A percentile compares a stretch with the other conserved stretches of the same genome.
Evolutionary conservation across 2,113 vertebrate genomes (phyloP).

Genomic region (Sphyrna mokarran): DNA sequence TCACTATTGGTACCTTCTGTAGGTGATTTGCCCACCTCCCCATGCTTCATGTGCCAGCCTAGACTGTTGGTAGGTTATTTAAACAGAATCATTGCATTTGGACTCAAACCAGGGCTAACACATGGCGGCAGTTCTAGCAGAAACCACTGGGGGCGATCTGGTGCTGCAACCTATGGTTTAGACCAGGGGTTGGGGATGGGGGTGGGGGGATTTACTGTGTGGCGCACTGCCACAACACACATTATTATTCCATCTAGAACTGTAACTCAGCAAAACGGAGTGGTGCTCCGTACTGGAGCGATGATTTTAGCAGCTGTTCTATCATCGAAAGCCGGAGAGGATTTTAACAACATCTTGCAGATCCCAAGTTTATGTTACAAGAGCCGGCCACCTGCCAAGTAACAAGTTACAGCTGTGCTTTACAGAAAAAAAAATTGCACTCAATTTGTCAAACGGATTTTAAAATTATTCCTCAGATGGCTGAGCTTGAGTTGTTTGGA

Average conservation of each 20-base stretch:
- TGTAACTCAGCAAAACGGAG: background rate
- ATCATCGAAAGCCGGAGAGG: background rate
- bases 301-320: constrained; percentile 4
- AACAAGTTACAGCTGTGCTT: constrained; percentile 31
- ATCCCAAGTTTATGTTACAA: constrained; percentile 13
- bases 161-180: background rate
- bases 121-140: background rate
- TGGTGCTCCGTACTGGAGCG: background rate
- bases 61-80: background rate
- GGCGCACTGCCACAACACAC: background rate
- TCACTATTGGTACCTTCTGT: background rate
- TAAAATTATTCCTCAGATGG: constrained; percentile 3
- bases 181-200: background rate
- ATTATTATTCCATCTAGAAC: background rate
- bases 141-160: background rate
- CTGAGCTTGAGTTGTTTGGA: background rate
- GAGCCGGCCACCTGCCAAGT: background rate
- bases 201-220: background rate
- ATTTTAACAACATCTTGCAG: constrained; percentile 12
- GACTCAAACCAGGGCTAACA: background rate
- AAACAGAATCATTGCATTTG: background rate
- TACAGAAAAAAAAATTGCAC: background rate
- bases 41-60: background rate
- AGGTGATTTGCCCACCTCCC: background rate
- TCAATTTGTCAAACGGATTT: constrained; percentile 35